phyloP scores from a whole-genome alignment of 1,140 invertebrate genomes.

The Drosophila repletoides region DNA sequence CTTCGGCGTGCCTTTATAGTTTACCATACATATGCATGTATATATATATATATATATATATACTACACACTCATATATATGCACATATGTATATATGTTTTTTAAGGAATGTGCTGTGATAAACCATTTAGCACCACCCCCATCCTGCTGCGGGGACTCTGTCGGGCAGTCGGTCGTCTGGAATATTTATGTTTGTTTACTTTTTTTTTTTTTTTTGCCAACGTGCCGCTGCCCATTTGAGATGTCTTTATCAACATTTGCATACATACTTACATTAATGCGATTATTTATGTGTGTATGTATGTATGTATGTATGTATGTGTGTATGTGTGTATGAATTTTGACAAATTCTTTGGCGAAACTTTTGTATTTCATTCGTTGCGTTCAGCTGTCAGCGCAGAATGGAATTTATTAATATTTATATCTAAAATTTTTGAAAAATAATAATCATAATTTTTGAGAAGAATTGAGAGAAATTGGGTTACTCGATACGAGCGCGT shows the following conservation, averaged over 20 bases:
- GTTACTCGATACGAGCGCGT: conserved; percentile 17
- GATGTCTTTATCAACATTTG: conserved; percentile 37
- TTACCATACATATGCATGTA: background rate
- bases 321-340: background rate
- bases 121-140: conserved; percentile 15
- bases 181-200: conserved; percentile 40
- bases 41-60: background rate
- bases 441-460: too few species aligned
- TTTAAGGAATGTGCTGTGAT: conserved; percentile 27
- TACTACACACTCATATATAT: too few species aligned
- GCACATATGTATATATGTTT: conserved; percentile 2
- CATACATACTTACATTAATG: conserved; percentile 14
- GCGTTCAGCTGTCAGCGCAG: conserved; percentile 50
- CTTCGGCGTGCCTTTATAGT: background rate
- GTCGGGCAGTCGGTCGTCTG: background rate
- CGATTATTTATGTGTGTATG: background rate
- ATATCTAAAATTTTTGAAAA: too few species aligned
- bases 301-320: background rate
- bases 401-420: conserved; percentile 53
- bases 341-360: conserved; percentile 40
- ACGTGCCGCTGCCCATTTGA: conserved; percentile 9
- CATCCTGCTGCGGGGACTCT: too few species aligned
- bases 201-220: too few species aligned
- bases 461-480: too few species aligned
- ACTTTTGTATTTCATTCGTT: too few species aligned